Base-by-base conservation (phyloP, 1,140 invertebrate genomes). In the Oncopodura yosiiana region DNA sequence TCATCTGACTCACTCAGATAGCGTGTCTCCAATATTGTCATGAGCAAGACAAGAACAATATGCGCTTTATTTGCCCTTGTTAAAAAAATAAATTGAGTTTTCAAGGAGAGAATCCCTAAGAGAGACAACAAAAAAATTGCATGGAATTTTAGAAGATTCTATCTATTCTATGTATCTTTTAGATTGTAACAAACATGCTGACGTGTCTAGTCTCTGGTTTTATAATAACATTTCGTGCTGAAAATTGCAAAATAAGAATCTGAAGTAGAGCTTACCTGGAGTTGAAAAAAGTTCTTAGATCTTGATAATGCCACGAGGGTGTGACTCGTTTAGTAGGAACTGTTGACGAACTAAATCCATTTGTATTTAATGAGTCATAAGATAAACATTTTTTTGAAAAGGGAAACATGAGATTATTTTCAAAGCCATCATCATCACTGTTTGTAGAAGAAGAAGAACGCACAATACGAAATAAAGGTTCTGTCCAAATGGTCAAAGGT, bases 241-340 rank as follows among this genome's bases (percentile, higher is more conserved):
- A 5, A 49, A 49, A 49, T 12, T 49, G 11, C 6, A 27, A 9
- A 11, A 5, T 14, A 37, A 9, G 11, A 5, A 9, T 4, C 6
- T 23, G 27, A 18, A 19, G n/a, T 21, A 16, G 21, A 16, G 43
- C 18, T 55, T 51, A 61, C 60, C 60, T 55, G 45, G 52, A 48
- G 53, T 62, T 62, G 49, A 62, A 62, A 37, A 53, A 37, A 8
- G 60, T 5, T 11, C 60, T 39, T 2, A 62, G 49, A 53, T 62
- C 60, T 36, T 58, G 53, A 27, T 53, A 62, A 24, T 58, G 39
- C 60, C 60, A 62, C 6, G 38, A 4, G 11, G 60, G 60, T 49
- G 52, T 62, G 12, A 23, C 27, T 14, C 39, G 18, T 45, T 21
- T 39, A 5, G 9, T 6, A 34, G 19, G 2, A 24, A 11, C 18